A percentile compares a stretch with the other conserved stretches of the same genome.
Evolutionary conservation across 2,888 invertebrate species (phyloP).

Genomic region (Spialia ferax): DNA sequence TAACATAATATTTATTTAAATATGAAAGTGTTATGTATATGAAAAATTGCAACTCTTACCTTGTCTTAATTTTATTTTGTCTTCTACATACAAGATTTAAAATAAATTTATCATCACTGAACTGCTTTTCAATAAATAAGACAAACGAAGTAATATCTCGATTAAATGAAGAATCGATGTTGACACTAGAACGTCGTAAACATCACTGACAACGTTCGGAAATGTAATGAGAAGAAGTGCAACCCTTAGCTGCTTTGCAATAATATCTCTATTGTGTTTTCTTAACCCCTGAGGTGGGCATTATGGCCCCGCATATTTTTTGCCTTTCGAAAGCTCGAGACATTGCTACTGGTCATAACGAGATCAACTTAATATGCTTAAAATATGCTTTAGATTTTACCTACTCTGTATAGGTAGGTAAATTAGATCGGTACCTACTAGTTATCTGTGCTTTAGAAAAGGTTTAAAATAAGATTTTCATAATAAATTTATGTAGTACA

Average conservation of each 20-base stretch:
- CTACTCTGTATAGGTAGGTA: too few relatives aligned
- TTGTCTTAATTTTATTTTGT: constrained; percentile 30
- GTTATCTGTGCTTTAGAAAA: too few relatives aligned
- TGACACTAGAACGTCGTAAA: constrained; percentile 59
- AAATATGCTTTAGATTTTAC: too few relatives aligned
- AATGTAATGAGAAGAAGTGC: constrained; percentile 55
- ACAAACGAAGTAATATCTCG: constrained; percentile 14
- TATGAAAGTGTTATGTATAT: neutral
- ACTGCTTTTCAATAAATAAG: constrained; percentile 48
- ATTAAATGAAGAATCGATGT: constrained; percentile 51
- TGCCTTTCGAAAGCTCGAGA: constrained; percentile 34
- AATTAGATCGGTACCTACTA: too few relatives aligned
- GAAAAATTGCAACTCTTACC: constrained; percentile 45
- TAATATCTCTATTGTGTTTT: constrained; percentile 61
- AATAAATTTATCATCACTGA: constrained; percentile 63
- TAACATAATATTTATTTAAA: too few relatives aligned
- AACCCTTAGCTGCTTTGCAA: constrained; percentile 62
- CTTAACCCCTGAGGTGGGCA: constrained; percentile 58
- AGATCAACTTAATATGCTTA: too few relatives aligned
- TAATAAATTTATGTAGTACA: too few relatives aligned
- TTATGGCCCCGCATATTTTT: constrained; percentile 62
- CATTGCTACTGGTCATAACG: neutral
- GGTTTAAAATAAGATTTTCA: too few relatives aligned
- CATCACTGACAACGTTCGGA: constrained; percentile 66
- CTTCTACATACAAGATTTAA: constrained; percentile 39